Evolutionary conservation across 2,797 vertebrate genomes (phyloP), one percentile per base, ranked within the genome.

Genomic region (Podarcis siculus): DNA sequence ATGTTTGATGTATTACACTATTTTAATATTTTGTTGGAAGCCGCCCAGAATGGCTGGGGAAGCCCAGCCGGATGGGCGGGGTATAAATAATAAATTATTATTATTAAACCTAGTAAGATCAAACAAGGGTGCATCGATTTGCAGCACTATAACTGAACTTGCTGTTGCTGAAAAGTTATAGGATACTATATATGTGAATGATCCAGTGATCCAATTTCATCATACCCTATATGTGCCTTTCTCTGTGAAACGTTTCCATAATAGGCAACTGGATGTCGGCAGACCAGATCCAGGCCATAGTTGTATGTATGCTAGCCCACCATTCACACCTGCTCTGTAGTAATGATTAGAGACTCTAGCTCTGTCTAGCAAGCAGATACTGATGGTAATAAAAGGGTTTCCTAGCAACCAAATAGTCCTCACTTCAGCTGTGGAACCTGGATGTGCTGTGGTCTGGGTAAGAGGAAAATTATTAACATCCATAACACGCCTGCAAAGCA

Each of bases 371-470:
- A 37, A 73, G 35, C 17, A 73, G 35, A 73, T 73, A 37, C 72
- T 73, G 79, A 21, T 81, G 12, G 35, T 66, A 81, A 37, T 66
- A 25, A 23, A 81, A 66, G n/a, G 79, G 49, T 58, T 79, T 45
- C 77, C 45, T 79, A 79, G 77, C 77, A 79, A 79, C 45, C 77
- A 58, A 79, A 79, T 8, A 58, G 49, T 58, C 77, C 77, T 79
- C 17, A 79, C 77, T 49, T 58, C 45, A 49, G 21, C 30, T 58
- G 19, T 55, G 30, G n/a, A 79, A 79, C 30, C 45, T 79, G 30
- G 15, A 58, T 79, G 49, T 58, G 77, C 49, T 55, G 21, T 58
- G 49, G 45, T 30, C 77, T 79, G 45, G 77, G 27, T 79, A 79
- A 19, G 77, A 79, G 49, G 32, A 27, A 39, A 39, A 66, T 66